These are phyloP conservation scores for Hesperia comma DNA, from an alignment of 2,888 invertebrate genomes.

Conservation along the genomic window DNA sequence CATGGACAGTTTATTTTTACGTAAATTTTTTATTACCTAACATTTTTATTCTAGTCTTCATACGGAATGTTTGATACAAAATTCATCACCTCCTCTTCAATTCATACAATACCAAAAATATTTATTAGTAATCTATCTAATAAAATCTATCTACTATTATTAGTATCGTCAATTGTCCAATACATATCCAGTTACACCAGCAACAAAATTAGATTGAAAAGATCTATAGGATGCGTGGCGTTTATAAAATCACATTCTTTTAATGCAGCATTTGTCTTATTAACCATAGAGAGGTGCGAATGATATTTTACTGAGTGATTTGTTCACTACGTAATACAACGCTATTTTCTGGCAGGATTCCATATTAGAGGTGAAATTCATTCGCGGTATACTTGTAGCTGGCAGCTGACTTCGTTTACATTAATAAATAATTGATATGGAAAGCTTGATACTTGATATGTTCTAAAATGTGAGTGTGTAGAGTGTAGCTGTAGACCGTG, in stretches of 20 bases:
- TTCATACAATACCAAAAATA: too few species aligned
- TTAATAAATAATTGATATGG: slow-evolving; percentile 19
- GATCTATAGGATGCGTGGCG: neutral
- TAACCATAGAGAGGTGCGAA: slow-evolving; percentile 13
- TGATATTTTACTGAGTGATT: slow-evolving; percentile 20
- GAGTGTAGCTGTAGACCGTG: neutral
- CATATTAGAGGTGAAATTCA: slow-evolving; percentile 20
- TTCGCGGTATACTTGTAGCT: slow-evolving; percentile 16
- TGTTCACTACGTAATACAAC: slow-evolving; percentile 17
- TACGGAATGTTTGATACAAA: too few species aligned
- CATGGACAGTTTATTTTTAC: too few species aligned
- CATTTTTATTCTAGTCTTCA: too few species aligned
- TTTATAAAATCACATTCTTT: slow-evolving; percentile 8
- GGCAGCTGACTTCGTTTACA: slow-evolving; percentile 21
- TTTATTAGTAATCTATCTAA: too few species aligned
- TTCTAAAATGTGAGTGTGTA: slow-evolving; percentile 6
- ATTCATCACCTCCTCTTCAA: too few species aligned
- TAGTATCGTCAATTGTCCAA: too few species aligned
- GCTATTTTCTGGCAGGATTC: slow-evolving; percentile 30
- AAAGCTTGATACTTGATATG: slow-evolving; percentile 10
- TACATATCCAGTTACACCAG: too few species aligned
- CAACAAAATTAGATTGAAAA: too few species aligned
- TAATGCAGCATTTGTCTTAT: neutral
- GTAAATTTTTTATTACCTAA: too few species aligned
- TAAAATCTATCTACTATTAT: too few species aligned